phyloP scores from a whole-genome alignment of 30 jellyfish, hydroid and myxozoan species.

The Aurelia aurita region DNA sequence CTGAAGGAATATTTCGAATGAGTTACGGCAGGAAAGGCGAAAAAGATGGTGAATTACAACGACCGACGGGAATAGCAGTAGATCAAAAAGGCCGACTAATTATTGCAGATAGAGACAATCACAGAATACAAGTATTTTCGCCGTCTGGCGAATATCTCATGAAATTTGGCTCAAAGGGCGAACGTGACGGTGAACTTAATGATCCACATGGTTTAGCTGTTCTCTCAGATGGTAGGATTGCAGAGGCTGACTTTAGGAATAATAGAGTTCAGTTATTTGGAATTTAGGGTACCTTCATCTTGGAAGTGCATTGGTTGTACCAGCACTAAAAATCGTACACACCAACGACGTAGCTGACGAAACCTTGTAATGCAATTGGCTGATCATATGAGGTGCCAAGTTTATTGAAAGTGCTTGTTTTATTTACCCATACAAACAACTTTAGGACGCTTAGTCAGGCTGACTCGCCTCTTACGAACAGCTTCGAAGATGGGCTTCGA shows the following conservation, averaged over 20 bases:
- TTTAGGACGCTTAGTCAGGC: no score
- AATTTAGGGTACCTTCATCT: not conserved
- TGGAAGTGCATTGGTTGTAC: no score
- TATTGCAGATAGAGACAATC: conserved; percentile 98
- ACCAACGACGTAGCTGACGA: no score
- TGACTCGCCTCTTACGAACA: no score
- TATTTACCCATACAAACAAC: no score
- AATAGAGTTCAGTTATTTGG: conserved; percentile 77
- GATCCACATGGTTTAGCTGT: conserved; percentile 97
- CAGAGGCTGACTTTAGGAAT: conserved; percentile 97
- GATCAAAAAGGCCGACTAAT: conserved; percentile 89
- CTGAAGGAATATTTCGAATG: conserved; percentile 82
- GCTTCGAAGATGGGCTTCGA: no score
- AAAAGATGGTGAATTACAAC: conserved; percentile 89
- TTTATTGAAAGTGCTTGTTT: no score
- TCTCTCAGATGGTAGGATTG: conserved; percentile 90
- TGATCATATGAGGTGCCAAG: no score
- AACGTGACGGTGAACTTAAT: conserved; percentile 87
- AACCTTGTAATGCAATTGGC: no score
- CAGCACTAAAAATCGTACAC: not conserved
- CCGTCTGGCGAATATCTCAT: conserved; percentile 77
- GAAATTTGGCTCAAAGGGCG: conserved; percentile 94
- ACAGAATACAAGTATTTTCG: conserved; percentile 87
- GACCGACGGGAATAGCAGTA: conserved; percentile 98
- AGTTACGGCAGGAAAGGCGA: conserved; percentile 94